Conservation (phyloP, 2,113 vertebrate genomes). For the Phyllostomus discolor region DNA sequence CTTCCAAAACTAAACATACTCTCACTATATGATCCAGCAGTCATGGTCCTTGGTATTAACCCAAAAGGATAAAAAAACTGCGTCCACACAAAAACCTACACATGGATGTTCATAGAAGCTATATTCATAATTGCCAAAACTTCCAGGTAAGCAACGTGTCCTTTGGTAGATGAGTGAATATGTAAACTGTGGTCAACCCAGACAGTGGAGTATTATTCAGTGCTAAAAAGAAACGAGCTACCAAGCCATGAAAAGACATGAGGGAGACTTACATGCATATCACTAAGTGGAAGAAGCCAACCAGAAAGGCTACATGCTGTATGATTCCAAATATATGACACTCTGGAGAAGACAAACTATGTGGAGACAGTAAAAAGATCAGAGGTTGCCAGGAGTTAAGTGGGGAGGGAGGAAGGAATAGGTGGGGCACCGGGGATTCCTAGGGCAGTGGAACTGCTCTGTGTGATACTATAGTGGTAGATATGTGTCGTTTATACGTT, state of each 20-base stretch:
- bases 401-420: background rate
- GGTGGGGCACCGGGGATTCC: background rate
- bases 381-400: background rate
- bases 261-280: background rate
- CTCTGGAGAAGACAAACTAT: background rate
- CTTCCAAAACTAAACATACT: background rate
- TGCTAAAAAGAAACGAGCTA: background rate
- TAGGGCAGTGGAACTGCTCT: background rate
- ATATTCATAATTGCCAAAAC: background rate
- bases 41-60: background rate
- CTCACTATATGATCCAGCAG: background rate
- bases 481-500: background rate
- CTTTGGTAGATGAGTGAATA: background rate
- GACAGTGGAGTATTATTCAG: background rate
- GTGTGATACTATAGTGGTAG: background rate
- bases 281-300: background rate
- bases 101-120: background rate
- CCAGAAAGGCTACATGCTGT: background rate
- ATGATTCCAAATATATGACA: background rate
- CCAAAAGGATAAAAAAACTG: background rate
- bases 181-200: background rate
- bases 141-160: background rate
- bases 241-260: background rate
- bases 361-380: background rate
- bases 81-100: background rate